Base-by-base conservation (phyloP, 2,888 invertebrate species). In the Mayetiola destructor region DNA sequence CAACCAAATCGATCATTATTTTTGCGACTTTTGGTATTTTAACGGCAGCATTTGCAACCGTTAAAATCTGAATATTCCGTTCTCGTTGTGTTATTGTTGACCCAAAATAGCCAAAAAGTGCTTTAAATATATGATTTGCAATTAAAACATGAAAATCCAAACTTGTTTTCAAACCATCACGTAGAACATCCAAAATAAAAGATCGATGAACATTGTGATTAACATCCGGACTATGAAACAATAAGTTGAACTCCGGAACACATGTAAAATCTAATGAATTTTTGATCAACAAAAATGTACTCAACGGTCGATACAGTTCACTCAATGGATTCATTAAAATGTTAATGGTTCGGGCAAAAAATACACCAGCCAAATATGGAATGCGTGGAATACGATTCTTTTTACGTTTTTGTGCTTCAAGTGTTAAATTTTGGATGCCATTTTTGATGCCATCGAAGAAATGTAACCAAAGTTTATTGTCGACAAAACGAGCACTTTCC, bases 161-260 rank as follows among this genome's bases (percentile, higher is more conserved):
- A 63, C 83, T 79, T 0, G 82, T 81, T 65, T 83, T 81, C 37
- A 89, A 75, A 1, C 93, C 91, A 63, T 89, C 83, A 16, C 76
- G 73, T 32, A 94, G 76, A 9, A 90, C 72, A 63, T 84, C 78
- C 10, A 94, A 72, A 35, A 92, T 82, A 82, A 93, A 95, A 27
- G 76, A 72, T 48, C 88, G 76, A 64, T 88, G 83, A 0, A 78
- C 77, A 20, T 77, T 76, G 57, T 80, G 76, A 62, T 84, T 79
- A 0, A 87, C 75, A 58, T 87, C 85, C 10, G 83, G 78, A 60
- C 87, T 89, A 66, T 88, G 85, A 66, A 93, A 84, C 36, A 93
- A 78, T 56, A 85, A 83, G 59, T 89, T 81, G 65, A 93, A 84
- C 67, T 94, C 93, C 0, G 94, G 94, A n/a, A 94, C 83, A 3